These are phyloP conservation scores for Ceramica pisi DNA, from an alignment of 2,888 invertebrate genomes.

Conservation along the genomic window DNA sequence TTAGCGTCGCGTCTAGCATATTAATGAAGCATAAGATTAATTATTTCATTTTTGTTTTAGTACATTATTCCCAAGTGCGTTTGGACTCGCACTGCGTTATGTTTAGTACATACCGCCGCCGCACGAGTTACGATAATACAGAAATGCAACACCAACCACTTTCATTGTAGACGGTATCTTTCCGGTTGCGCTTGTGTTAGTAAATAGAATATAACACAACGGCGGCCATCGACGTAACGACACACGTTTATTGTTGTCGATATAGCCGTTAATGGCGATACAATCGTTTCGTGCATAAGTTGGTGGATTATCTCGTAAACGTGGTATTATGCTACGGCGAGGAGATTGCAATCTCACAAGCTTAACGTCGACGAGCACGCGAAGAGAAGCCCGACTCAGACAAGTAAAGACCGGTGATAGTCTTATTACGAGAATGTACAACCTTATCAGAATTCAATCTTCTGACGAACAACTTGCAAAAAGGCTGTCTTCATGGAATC, in stretches of 20 bases:
- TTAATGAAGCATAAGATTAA: conserved; percentile 18
- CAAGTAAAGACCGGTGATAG: conserved; percentile 13
- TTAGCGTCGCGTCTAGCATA: conserved; percentile 22
- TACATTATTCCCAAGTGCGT: conserved; percentile 9
- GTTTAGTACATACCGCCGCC: neutral
- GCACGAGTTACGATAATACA: conserved; percentile 5
- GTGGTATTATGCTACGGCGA: conserved; percentile 29
- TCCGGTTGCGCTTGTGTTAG: conserved; percentile 37
- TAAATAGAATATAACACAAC: conserved; percentile 32
- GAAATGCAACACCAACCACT: conserved; percentile 18
- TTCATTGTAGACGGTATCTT: conserved; percentile 26
- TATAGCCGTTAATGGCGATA: conserved; percentile 25
- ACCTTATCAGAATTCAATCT: conserved; percentile 24
- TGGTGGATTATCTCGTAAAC: conserved; percentile 31
- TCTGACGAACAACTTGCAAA: neutral
- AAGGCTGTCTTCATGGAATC: neutral
- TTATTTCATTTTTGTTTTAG: conserved; percentile 16
- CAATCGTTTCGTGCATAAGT: conserved; percentile 26
- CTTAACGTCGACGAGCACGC: conserved; percentile 32
- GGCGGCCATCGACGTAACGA: conserved; percentile 3
- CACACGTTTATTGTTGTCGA: conserved; percentile 23
- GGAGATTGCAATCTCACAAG: conserved; percentile 30
- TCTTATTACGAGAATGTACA: conserved; percentile 12
- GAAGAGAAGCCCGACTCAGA: conserved; percentile 3
- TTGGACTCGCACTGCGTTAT: neutral